Base-by-base conservation (phyloP, 2,113 vertebrate species). In the Elephas maximus region DNA sequence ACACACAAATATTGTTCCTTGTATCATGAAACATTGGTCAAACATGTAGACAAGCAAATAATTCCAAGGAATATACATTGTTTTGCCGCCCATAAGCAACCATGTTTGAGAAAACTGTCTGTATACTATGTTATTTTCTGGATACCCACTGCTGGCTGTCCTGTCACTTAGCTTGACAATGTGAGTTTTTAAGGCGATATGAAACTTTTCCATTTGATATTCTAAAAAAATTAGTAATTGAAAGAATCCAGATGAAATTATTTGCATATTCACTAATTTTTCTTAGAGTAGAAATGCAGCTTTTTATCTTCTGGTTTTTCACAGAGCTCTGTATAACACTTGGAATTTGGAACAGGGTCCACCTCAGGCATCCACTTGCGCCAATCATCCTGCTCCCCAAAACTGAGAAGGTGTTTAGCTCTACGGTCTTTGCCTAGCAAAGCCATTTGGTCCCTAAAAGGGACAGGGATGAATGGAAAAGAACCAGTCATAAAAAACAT, bases 251-350 rank as follows among this genome's bases (percentile, higher is more conserved):
- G 60, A 76, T 84, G 20, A 69, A 87, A 53, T 96, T 81, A 77
- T 79, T 96, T 91, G 30, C 93, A 30, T 79, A 5, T 24, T n/a
- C 69, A 53, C 92, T 91, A 69, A 30, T 92, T 95, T 93, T 88
- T 74, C 30, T 45, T 94, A 62, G n/a, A 92, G 51, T 86, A 88
- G 65, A 87, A 62, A n/a, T 69, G 1, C 48, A 20, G 4, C 26
- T 21, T 77, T 89, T 81, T 71, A 71, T 83, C 5, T 67, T 44
- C 84, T 90, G 8, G 51, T 26, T 79, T 94, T 84, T 77, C 62
- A 15, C 23, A 76, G 18, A 74, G 37, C 8, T 95, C 57, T 90
- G 20, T 45, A 8, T 78, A 41, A 85, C 62, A 48, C 33, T 82
- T 80, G 23, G 45, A 73, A 87, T 92, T 95, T 89, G 53, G 20